Percentiles rank a stretch among this genome's conserved stretches.
phyloP scores from a whole-genome alignment of 2,888 invertebrate species.

The Oxytorus armatus region DNA sequence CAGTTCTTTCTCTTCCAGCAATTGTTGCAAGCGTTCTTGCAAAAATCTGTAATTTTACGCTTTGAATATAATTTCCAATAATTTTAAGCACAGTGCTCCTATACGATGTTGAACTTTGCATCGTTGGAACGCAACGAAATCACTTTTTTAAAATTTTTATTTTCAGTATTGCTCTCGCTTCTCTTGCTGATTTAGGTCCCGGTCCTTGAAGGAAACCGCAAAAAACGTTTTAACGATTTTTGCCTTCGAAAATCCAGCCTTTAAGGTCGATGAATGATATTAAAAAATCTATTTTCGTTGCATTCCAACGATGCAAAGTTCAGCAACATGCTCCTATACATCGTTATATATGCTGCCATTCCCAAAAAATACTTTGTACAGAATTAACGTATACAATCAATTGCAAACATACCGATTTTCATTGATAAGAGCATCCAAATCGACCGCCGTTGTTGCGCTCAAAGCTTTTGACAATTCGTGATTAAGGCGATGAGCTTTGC shows the following conservation, averaged over 20 bases:
- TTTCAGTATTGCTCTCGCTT: too few relatives aligned
- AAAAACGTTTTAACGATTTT: too few relatives aligned
- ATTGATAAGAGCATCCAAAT: conserved; percentile 91
- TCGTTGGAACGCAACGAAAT: too few relatives aligned
- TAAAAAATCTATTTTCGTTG: too few relatives aligned
- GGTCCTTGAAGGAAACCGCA: too few relatives aligned
- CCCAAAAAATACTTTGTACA: not conserved
- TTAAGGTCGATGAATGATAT: too few relatives aligned
- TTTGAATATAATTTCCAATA: not conserved
- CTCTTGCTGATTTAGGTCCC: too few relatives aligned
- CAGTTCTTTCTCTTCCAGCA: conserved; percentile 92
- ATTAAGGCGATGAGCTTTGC: conserved; percentile 92
- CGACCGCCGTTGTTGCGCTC: conserved; percentile 87
- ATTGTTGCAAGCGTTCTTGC: conserved; percentile 91
- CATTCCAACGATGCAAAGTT: too few relatives aligned
- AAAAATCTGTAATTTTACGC: conserved; percentile 86
- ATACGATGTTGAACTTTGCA: too few relatives aligned
- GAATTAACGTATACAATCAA: not conserved
- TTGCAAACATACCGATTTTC: conserved; percentile 88
- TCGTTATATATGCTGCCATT: not conserved
- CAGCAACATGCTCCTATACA: too few relatives aligned
- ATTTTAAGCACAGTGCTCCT: not conserved
- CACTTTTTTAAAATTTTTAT: too few relatives aligned
- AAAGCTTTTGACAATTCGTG: conserved; percentile 91
- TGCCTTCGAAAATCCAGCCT: too few relatives aligned